Evolutionary conservation across 2,113 vertebrate genomes (phyloP).

Genomic region (Rutilus rutilus): DNA sequence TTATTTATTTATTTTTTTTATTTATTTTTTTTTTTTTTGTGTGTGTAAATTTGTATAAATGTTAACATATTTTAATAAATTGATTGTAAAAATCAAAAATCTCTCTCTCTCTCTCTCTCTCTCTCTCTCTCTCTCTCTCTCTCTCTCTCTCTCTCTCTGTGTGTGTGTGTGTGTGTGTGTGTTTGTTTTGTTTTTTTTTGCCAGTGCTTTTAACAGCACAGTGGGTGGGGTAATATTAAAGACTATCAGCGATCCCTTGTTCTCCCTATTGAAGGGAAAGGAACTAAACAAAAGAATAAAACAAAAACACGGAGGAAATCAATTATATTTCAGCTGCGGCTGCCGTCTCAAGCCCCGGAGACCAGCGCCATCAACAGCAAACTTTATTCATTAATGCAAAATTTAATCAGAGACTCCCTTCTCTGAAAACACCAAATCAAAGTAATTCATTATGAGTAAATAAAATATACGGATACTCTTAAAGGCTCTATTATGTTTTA

Average conservation of each 20-base stretch:
- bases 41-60: too few relatives aligned
- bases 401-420: conserved; percentile 53
- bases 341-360: conserved; percentile 5
- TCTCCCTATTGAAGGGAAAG: conserved; percentile 34
- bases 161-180: too few relatives aligned
- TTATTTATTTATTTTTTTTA: too few relatives aligned
- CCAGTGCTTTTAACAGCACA: background rate
- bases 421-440: conserved; percentile 53
- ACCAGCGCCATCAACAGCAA: conserved; percentile 42
- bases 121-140: too few relatives aligned
- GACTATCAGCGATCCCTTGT: conserved; percentile 12
- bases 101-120: too few relatives aligned
- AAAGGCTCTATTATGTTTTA: conserved; percentile 59
- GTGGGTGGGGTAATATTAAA: conserved; percentile 25
- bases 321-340: conserved; percentile 40
- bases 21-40: too few relatives aligned
- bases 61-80: too few relatives aligned
- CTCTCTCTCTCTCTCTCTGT: background rate
- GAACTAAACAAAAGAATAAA: conserved; percentile 44
- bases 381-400: conserved; percentile 58
- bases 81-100: too few relatives aligned
- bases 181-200: background rate
- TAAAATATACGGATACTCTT: conserved; percentile 58
- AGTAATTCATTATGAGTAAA: conserved; percentile 62
- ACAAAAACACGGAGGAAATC: conserved; percentile 48